Conservation (phyloP, 2,888 invertebrate genomes). For the Dysmachus trigonus region DNA sequence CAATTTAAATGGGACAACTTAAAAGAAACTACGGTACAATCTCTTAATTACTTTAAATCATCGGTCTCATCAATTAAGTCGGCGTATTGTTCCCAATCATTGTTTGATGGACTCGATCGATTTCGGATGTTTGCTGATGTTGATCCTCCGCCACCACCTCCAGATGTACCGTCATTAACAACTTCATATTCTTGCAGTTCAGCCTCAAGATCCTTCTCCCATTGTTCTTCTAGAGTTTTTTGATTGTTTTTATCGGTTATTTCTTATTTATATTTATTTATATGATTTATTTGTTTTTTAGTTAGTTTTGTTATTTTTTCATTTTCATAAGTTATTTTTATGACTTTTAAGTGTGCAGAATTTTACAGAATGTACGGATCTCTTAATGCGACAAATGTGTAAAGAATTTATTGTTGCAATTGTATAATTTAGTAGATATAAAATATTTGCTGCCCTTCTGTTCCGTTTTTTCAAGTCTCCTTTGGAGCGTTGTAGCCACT, state of each 20-base stretch:
- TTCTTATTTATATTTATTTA: constrained; percentile 30
- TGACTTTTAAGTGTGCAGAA: not conserved
- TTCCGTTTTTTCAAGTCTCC: too few species aligned
- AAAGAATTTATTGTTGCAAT: not conserved
- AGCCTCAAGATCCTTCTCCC: constrained; percentile 95
- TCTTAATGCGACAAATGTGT: not conserved
- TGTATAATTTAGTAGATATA: not conserved
- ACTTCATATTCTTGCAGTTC: constrained; percentile 96
- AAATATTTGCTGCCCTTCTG: not conserved
- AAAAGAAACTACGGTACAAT: constrained; percentile 66
- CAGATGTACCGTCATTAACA: constrained; percentile 69
- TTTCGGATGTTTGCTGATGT: constrained; percentile 60
- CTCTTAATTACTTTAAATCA: constrained; percentile 66
- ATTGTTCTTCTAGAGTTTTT: constrained; percentile 77
- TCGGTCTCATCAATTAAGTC: constrained; percentile 65
- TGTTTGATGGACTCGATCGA: constrained; percentile 60
- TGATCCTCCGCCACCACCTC: constrained; percentile 54
- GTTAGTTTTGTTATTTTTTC: not conserved
- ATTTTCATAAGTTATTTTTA: constrained; percentile 26
- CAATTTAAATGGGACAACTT: constrained; percentile 55
- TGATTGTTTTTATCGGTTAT: constrained; percentile 39
- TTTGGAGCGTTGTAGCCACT: too few species aligned
- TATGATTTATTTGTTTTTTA: not conserved
- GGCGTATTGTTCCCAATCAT: constrained; percentile 65
- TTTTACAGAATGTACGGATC: not conserved